These are phyloP conservation scores for Latrodectus elegans DNA, from an alignment of 2,888 invertebrate species.

Conservation along the genomic window DNA sequence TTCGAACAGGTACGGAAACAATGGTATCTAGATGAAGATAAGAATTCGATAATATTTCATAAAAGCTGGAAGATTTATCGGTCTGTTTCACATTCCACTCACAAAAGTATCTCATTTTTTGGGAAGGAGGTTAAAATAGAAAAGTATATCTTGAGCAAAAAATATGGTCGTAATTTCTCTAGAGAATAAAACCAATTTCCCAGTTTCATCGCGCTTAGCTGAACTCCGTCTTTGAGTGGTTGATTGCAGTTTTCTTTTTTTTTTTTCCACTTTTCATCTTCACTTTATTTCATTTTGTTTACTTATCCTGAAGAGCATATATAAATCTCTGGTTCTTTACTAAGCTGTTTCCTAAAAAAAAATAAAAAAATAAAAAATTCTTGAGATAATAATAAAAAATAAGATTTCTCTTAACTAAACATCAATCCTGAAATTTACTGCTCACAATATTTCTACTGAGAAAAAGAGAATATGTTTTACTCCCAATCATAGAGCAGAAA, in stretches of 20 bases:
- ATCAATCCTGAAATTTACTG: too few species aligned
- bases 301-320: slow-evolving; percentile 39
- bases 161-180: slow-evolving; percentile 53
- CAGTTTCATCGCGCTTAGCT: slow-evolving; percentile 56
- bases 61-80: slow-evolving; percentile 45
- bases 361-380: too few species aligned
- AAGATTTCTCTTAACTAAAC: too few species aligned
- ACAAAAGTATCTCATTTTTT: slow-evolving; percentile 36
- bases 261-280: slow-evolving; percentile 16
- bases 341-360: not conserved
- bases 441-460: too few species aligned
- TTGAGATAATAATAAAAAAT: too few species aligned
- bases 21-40: not conserved
- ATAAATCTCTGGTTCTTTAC: slow-evolving; percentile 15
- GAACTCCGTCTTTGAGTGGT: slow-evolving; percentile 44
- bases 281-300: slow-evolving; percentile 60
- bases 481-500: too few species aligned
- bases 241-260: slow-evolving; percentile 42
- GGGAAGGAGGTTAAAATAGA: slow-evolving; percentile 20
- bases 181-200: slow-evolving; percentile 57
- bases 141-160: slow-evolving; percentile 26
- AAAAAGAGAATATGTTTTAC: too few species aligned
- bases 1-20: not conserved
- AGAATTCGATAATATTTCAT: slow-evolving; percentile 3
- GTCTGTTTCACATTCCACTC: slow-evolving; percentile 47